A percentile compares a stretch with the other conserved stretches of the same genome.
Evolutionary conservation across 2,797 vertebrate genomes (phyloP).

Genomic region (Micrastur ruficollis): DNA sequence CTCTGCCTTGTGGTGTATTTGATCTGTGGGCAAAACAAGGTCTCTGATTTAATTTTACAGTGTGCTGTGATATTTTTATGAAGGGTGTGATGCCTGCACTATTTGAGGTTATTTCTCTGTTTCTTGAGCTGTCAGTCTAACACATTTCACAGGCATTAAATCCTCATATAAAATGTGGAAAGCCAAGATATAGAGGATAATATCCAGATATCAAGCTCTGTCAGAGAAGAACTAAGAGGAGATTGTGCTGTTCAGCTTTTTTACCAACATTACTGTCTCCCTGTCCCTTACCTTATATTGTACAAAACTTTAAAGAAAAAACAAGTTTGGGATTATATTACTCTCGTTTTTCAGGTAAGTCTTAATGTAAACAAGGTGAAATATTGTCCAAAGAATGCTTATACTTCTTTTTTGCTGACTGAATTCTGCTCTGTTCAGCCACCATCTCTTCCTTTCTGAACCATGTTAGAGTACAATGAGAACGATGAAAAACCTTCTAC

Average conservation of each 20-base stretch:
- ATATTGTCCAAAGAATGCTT: not conserved
- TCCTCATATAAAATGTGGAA: not conserved
- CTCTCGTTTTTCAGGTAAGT: not conserved
- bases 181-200: not conserved
- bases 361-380: not conserved
- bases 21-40: constrained; percentile 37
- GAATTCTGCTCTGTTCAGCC: not conserved
- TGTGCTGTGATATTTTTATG: constrained; percentile 40
- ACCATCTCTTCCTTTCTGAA: not conserved
- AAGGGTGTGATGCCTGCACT: not conserved
- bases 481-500: not conserved
- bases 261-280: not conserved
- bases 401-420: not conserved
- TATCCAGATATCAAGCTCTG: not conserved
- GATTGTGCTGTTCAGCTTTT: not conserved
- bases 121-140: not conserved
- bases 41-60: constrained; percentile 36
- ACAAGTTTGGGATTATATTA: not conserved
- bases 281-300: not conserved
- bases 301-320: not conserved
- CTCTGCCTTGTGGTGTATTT: constrained; percentile 31
- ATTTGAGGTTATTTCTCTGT: constrained; percentile 1
- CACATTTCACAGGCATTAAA: constrained; percentile 22
- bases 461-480: not conserved
- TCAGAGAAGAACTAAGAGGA: not conserved